Evolutionary conservation across 2,797 vertebrate species (phyloP).

Genomic region (Liparis tanakae): DNA sequence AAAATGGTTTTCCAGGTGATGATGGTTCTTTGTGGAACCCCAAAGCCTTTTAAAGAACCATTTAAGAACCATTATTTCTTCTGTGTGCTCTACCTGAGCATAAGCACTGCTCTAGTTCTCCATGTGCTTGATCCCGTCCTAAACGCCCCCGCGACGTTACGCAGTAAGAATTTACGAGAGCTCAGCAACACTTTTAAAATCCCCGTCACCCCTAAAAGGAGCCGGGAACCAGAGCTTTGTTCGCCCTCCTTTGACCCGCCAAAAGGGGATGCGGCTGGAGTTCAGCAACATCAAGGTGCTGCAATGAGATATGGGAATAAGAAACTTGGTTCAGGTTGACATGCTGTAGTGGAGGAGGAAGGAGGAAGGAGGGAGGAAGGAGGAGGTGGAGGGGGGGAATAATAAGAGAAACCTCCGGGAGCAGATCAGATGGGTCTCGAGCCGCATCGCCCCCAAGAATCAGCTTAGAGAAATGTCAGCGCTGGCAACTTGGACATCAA

Average conservation of each 20-base stretch:
- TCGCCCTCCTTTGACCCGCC: conserved; percentile 44
- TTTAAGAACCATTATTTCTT: no score
- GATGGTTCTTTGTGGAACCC: no score
- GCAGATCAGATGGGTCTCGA: conserved; percentile 63
- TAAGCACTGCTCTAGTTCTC: neutral
- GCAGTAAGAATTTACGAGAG: conserved; percentile 10
- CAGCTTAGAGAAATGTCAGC: conserved; percentile 72
- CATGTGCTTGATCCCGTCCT: conserved; percentile 5
- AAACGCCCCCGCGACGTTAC: neutral
- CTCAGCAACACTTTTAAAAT: conserved; percentile 43
- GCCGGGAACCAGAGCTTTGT: conserved; percentile 24
- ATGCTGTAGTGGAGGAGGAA: conserved; percentile 20
- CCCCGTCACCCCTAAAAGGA: conserved; percentile 39
- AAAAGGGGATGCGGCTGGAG: conserved; percentile 32
- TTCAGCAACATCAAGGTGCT: conserved; percentile 70
- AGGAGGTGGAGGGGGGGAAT: conserved; percentile 3
- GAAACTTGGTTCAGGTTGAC: conserved; percentile 43
- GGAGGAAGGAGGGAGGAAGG: neutral
- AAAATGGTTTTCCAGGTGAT: no score
- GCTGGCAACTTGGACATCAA: conserved; percentile 72
- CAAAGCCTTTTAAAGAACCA: no score
- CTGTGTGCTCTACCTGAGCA: neutral
- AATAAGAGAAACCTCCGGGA: conserved; percentile 58
- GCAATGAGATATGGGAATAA: conserved; percentile 64
- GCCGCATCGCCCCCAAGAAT: conserved; percentile 63